These are phyloP conservation scores for Sterna hirundo DNA, from an alignment of 2,113 vertebrate genomes.

Conservation along the genomic window DNA sequence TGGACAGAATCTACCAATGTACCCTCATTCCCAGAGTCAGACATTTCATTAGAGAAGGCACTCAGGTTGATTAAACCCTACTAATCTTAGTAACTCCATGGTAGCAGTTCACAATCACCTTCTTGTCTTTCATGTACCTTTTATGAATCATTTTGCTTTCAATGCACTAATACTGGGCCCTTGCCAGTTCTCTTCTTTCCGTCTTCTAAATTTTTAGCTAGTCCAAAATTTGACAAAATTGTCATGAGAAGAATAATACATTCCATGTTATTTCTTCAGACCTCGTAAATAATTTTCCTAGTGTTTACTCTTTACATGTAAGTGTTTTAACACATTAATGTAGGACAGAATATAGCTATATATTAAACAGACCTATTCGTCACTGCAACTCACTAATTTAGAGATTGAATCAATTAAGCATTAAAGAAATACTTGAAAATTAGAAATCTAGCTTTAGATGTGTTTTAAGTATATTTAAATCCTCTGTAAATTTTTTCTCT, in stretches of 20 bases:
- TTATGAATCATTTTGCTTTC: background rate
- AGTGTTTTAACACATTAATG: background rate
- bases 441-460: background rate
- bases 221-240: background rate
- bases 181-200: background rate
- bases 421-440: background rate
- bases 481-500: background rate
- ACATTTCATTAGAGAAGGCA: background rate
- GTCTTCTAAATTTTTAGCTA: background rate
- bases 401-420: background rate
- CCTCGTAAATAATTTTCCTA: background rate
- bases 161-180: rapidly evolving
- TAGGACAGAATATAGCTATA: background rate
- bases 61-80: background rate
- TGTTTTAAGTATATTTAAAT: background rate
- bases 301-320: background rate
- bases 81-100: background rate
- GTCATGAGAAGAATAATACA: background rate
- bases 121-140: background rate
- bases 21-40: background rate
- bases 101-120: background rate
- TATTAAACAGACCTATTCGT: background rate
- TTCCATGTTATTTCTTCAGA: background rate
- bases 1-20: background rate
- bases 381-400: background rate